Evolutionary conservation across 2,113 vertebrate genomes (phyloP), one percentile per base, ranked within the genome.

Genomic region (Antechinus stuartii): DNA sequence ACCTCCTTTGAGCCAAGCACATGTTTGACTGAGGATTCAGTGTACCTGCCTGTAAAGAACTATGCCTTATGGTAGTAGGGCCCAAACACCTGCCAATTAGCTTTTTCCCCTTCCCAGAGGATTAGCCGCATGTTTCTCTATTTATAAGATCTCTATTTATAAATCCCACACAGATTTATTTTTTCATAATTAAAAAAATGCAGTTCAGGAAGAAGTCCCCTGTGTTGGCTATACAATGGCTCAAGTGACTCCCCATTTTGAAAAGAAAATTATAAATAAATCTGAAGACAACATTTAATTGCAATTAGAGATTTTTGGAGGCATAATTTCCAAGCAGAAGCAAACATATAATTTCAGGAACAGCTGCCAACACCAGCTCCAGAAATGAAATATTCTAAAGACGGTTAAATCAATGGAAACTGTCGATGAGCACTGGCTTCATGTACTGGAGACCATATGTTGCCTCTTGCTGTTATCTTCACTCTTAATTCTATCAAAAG

Each of bases 221-320:
- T 91, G 27, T 30, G 93, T 89, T 94, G 89, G 95, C 35, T 92
- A 12, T 76, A 94, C 95, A 97, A 97, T 97, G 92, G 95, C 49
- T 42, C 35, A 42, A 84, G 68, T 84, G 97, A 93, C 97, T 95
- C 61, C 47, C 94, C 90, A 6, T 55, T 96, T 96, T 95, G 93
- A 95, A 96, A 97, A 61, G 92, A 95, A 94, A 97, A 97, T 93
- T 96, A 94, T 56, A 95, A 97, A 92, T 96, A 94, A 96, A 42
- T 52, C 50, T 92, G 91, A 57, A 95, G 96, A 96, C 27, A 96
- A 89, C 92, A 97, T 95, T 96, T 96, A 97, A 97, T 96, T 96
- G 97, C 96, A 93, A 96, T 89, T 57, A 95, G 92, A 90, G 57
- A 94, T 94, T 95, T 94, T 95, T 91, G 49, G 56, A 90, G 95